phyloP scores from a whole-genome alignment of 2,113 vertebrate genomes.

The Eulacestoma nigropectus region DNA sequence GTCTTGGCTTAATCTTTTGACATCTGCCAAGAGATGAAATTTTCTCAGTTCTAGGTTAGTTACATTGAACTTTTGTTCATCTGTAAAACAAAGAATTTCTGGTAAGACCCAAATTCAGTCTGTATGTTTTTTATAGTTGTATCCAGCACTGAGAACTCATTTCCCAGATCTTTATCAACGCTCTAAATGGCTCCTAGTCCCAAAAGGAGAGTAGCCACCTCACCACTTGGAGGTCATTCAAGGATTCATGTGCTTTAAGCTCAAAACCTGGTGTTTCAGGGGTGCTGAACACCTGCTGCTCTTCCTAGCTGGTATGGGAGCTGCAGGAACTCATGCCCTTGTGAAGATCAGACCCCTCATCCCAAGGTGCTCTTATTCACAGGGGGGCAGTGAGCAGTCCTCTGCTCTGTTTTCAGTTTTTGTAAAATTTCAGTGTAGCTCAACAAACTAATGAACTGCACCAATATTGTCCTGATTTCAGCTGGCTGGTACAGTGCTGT shows the following conservation, averaged over 20 bases:
- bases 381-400: neutral
- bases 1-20: neutral
- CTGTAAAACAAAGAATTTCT: neutral
- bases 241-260: neutral
- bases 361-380: rapidly evolving
- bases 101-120: neutral
- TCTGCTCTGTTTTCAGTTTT: neutral
- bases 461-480: neutral
- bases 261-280: neutral
- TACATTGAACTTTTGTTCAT: neutral
- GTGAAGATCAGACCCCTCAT: neutral
- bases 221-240: neutral
- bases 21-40: neutral
- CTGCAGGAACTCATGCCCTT: neutral
- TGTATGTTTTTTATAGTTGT: neutral
- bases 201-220: neutral
- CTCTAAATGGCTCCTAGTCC: neutral
- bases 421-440: neutral
- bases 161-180: neutral
- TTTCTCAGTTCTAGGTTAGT: neutral
- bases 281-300: neutral
- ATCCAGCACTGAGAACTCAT: neutral
- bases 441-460: neutral
- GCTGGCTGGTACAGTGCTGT: neutral
- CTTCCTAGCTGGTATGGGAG: neutral